Evolutionary conservation across 1,140 invertebrate species (phyloP).

Genomic region (Tigriopus japonicus): DNA sequence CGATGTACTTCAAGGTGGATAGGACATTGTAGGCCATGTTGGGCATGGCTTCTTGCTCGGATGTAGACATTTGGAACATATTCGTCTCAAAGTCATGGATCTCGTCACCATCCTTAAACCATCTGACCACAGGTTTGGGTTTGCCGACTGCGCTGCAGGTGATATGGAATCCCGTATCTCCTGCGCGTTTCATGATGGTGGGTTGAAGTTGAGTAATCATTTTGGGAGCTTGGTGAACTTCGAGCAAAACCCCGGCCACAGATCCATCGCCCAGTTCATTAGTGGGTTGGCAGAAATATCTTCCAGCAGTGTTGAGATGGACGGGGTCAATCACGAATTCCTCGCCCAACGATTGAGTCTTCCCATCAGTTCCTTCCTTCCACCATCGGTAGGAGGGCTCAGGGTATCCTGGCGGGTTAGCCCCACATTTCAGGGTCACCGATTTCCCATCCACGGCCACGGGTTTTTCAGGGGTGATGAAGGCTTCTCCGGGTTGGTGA

Average conservation of each 20-base stretch:
- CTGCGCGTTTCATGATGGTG: constrained; percentile 54
- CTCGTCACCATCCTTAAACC: constrained; percentile 67
- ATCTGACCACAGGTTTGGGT: constrained; percentile 55
- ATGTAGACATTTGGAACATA: constrained; percentile 52
- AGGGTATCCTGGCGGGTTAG: constrained; percentile 70
- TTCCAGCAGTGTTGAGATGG: constrained; percentile 41
- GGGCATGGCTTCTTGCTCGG: constrained; percentile 40
- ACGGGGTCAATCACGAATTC: constrained; percentile 66
- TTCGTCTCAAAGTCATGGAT: constrained; percentile 22
- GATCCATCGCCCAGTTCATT: constrained; percentile 71
- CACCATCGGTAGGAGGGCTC: constrained; percentile 64
- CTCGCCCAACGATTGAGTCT: constrained; percentile 46
- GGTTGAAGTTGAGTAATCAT: constrained; percentile 63
- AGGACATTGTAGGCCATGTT: constrained; percentile 56
- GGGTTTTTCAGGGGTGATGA: constrained; percentile 59
- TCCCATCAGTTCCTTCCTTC: constrained; percentile 37
- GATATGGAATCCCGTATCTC: constrained; percentile 55
- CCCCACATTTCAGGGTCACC: constrained; percentile 63
- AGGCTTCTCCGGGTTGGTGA: constrained; percentile 65
- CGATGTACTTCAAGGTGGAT: constrained; percentile 56
- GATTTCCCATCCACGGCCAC: constrained; percentile 61
- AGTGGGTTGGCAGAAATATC: constrained; percentile 67
- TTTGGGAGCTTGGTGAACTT: constrained; percentile 65
- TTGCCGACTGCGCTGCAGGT: constrained; percentile 68
- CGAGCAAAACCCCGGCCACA: constrained; percentile 53